These are phyloP conservation scores for Diadophis punctatus DNA, from an alignment of 2,113 vertebrate species.

Conservation along the genomic window DNA sequence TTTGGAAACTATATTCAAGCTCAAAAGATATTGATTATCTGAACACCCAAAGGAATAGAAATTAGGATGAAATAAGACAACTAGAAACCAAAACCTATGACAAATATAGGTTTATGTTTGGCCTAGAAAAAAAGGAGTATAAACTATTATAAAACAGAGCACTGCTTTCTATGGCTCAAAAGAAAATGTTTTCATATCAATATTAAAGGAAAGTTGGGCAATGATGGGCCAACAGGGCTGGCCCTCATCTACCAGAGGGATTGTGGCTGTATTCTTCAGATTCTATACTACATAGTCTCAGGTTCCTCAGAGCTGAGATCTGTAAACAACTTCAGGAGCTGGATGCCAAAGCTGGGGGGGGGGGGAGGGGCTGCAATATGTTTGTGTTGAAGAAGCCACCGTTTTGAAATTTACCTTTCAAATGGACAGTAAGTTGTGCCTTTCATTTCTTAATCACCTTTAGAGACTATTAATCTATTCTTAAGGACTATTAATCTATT, in stretches of 20 bases:
- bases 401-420: no score
- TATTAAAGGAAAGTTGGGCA: not conserved
- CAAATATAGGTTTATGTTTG: not conserved
- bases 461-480: no score
- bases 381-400: no score
- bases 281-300: not conserved
- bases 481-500: no score
- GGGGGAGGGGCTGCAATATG: no score
- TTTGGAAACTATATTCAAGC: not conserved
- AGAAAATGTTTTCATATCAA: not conserved
- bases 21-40: not conserved
- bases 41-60: not conserved
- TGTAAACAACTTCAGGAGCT: no score
- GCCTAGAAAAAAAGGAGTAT: not conserved
- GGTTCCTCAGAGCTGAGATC: not conserved
- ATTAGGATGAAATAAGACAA: not conserved
- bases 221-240: not conserved
- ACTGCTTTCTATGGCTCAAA: not conserved
- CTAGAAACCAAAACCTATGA: not conserved
- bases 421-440: no score
- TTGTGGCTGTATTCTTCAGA: not conserved
- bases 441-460: no score
- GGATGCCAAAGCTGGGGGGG: no score
- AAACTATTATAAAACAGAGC: not conserved
- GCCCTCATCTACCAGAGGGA: not conserved